Evolutionary conservation across 2,797 vertebrate species (phyloP).

Genomic region (Megalops cyprinoides): DNA sequence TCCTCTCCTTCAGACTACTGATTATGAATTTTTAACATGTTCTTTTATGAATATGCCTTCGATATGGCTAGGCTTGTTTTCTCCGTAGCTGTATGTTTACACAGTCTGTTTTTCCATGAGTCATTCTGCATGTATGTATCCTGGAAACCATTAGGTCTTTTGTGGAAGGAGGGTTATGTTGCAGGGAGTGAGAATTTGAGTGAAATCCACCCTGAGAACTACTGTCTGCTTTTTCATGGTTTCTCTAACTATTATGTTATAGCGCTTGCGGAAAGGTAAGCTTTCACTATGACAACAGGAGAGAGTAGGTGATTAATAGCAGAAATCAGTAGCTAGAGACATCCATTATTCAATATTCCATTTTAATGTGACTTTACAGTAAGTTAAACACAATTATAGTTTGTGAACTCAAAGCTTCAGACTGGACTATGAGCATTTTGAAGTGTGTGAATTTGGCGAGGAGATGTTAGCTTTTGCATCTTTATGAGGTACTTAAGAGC

Average conservation of each 20-base stretch:
- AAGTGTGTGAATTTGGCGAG: too few species aligned
- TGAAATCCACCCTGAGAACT: constrained; percentile 60
- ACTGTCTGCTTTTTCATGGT: background rate
- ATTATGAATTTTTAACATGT: constrained; percentile 90
- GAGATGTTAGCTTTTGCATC: too few species aligned
- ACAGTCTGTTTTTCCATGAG: constrained; percentile 84
- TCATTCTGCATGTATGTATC: constrained; percentile 86
- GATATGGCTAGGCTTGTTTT: constrained; percentile 77
- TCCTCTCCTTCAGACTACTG: constrained; percentile 71
- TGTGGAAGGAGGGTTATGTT: constrained; percentile 84
- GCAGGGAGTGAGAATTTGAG: constrained; percentile 76
- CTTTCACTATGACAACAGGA: background rate
- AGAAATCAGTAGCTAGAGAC: background rate
- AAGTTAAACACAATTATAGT: background rate
- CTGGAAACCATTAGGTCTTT: constrained; percentile 85
- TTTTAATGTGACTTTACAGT: background rate
- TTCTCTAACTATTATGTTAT: background rate
- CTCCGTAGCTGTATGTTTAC: constrained; percentile 46
- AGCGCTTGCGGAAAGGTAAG: background rate
- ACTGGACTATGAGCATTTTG: background rate
- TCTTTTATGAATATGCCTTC: constrained; percentile 82
- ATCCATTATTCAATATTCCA: background rate
- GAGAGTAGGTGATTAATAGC: background rate
- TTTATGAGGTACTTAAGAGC: background rate
- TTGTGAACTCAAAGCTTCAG: background rate